Percentiles rank a stretch among this genome's conserved stretches.
phyloP scores from a whole-genome alignment of 2,797 vertebrate species.

The Tangara arthus region DNA sequence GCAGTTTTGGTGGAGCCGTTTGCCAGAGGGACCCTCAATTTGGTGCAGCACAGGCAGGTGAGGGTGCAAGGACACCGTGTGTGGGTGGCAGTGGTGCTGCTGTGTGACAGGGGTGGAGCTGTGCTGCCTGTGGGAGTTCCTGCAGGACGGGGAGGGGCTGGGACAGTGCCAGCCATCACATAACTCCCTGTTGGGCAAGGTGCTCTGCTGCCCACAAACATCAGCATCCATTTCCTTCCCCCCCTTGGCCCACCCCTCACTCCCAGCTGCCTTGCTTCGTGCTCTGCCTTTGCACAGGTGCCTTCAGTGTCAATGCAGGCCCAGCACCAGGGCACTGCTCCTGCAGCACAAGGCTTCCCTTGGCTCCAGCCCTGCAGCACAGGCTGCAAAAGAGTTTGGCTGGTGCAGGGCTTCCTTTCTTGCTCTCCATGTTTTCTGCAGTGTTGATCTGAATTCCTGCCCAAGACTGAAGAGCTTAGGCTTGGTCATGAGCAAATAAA shows the following conservation, averaged over 20 bases:
- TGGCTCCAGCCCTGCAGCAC: not conserved
- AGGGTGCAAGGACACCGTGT: not conserved
- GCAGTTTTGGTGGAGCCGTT: not conserved
- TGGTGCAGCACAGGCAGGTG: not conserved
- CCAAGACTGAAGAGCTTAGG: not conserved
- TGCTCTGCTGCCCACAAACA: not conserved
- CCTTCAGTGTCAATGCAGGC: not conserved
- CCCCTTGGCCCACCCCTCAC: not conserved
- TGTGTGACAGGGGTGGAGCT: not conserved
- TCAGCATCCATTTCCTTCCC: not conserved
- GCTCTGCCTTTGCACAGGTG: not conserved
- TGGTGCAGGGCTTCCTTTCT: not conserved
- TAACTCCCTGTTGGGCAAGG: not conserved
- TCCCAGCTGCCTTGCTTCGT: not conserved
- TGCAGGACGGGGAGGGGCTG: not conserved
- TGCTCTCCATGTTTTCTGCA: not conserved
- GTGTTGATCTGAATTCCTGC: not conserved
- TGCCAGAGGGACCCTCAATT: not conserved
- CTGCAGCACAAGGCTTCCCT: not conserved
- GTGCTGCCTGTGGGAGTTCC: not conserved
- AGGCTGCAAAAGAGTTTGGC: not conserved
- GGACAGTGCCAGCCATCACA: not conserved
- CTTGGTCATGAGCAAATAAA: not conserved
- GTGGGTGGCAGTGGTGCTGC: accelerated
- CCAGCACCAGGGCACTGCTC: not conserved